phyloP scores from a whole-genome alignment of 2,888 invertebrate genomes.

The Cybosia mesomella region DNA sequence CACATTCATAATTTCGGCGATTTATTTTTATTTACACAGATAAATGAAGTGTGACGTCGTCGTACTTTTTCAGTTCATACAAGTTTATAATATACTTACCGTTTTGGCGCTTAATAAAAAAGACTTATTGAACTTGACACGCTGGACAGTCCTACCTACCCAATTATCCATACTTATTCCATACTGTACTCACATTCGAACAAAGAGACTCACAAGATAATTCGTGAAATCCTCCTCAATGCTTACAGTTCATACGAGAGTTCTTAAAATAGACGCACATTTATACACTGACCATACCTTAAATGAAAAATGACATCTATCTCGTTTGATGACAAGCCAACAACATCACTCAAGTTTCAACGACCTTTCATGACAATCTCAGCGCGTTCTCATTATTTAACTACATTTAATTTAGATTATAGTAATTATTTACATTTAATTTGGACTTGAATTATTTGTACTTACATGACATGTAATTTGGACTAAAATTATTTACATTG shows the following conservation, averaged over 20 bases:
- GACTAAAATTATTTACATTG: neutral
- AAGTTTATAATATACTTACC: no score
- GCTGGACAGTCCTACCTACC: neutral
- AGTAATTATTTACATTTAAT: constrained; percentile 23
- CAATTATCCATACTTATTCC: neutral
- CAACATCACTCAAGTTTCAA: constrained; percentile 14
- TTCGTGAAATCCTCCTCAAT: neutral
- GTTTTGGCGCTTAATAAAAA: neutral
- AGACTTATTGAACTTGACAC: no score
- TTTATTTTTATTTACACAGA: no score
- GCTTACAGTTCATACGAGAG: neutral
- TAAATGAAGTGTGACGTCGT: no score
- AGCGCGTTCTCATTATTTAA: constrained; percentile 4
- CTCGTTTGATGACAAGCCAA: constrained; percentile 6
- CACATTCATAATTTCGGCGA: no score
- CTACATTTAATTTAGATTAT: constrained; percentile 26
- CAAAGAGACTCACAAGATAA: neutral
- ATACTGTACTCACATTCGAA: neutral
- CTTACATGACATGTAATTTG: neutral
- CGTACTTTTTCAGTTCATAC: no score
- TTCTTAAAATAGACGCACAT: neutral
- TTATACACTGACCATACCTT: neutral
- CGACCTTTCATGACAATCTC: constrained; percentile 14
- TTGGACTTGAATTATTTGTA: constrained; percentile 20
- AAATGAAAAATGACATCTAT: neutral